Evolutionary conservation across 2,113 vertebrate species (phyloP).

Genomic region (Pseudopipra pipra): DNA sequence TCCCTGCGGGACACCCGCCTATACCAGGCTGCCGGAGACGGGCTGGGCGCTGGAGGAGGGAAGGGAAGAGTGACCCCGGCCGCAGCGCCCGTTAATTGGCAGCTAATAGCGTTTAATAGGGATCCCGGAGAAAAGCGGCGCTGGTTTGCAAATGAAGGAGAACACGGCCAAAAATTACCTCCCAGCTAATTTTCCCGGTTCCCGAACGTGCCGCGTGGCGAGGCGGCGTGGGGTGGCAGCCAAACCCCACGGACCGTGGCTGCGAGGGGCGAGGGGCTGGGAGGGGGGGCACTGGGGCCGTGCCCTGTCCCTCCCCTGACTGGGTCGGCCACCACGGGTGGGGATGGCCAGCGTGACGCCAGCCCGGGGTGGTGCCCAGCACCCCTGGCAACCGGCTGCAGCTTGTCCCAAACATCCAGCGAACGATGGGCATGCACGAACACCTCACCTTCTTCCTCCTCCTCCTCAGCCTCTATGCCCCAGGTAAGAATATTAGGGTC

Average conservation of each 20-base stretch:
- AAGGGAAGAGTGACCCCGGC: neutral
- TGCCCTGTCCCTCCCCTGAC: neutral
- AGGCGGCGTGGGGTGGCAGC: neutral
- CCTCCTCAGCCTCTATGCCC: neutral
- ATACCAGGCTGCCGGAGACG: neutral
- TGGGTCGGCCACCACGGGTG: neutral
- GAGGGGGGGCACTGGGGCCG: rapidly evolving
- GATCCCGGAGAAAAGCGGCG: neutral
- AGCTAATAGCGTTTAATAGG: neutral
- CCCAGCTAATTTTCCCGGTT: neutral
- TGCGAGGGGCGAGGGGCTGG: neutral
- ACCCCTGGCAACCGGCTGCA: conserved; percentile 12
- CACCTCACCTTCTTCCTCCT: neutral
- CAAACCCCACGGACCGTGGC: neutral
- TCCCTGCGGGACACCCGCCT: neutral
- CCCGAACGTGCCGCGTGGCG: neutral
- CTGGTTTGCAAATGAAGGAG: conserved; percentile 39
- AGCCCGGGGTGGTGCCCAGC: neutral
- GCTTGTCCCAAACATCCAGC: conserved; percentile 42
- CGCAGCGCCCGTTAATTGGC: neutral
- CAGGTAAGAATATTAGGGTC: conserved; percentile 7
- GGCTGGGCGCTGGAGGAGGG: neutral
- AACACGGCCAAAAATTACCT: neutral
- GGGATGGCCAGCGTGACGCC: neutral
- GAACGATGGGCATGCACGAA: conserved; percentile 1